Conservation (phyloP, 2,888 invertebrate species). For the Pristionchus maxplancki region DNA sequence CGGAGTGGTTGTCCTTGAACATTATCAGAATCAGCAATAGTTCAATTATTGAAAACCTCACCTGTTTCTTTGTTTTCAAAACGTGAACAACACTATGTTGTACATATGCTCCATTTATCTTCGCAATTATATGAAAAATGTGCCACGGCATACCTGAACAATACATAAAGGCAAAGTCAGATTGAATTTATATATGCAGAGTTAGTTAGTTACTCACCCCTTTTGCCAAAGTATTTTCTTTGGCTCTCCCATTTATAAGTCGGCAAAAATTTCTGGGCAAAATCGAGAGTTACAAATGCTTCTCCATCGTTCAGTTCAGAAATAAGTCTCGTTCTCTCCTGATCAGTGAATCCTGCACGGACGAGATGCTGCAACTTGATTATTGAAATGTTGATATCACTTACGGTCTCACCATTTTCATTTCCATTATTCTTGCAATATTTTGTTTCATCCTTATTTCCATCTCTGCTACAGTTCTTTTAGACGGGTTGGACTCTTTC, state of each 20-base stretch:
- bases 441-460: not conserved
- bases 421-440: not conserved
- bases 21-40: not conserved
- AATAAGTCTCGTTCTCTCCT: not conserved
- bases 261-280: not conserved
- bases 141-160: not conserved
- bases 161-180: too few species aligned
- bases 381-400: not conserved
- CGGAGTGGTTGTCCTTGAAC: not conserved
- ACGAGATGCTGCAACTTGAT: slow-evolving; percentile 1
- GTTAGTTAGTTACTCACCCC: too few species aligned
- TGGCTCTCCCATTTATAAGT: not conserved
- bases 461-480: not conserved
- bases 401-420: not conserved
- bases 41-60: not conserved
- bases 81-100: not conserved
- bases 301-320: not conserved
- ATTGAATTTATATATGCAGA: too few species aligned
- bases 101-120: not conserved
- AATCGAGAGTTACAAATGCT: not conserved
- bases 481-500: not conserved
- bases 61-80: not conserved
- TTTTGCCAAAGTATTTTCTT: not conserved
- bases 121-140: not conserved
- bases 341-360: not conserved